phyloP scores from a whole-genome alignment of 2,113 vertebrate species.

The Centropristis striata region DNA sequence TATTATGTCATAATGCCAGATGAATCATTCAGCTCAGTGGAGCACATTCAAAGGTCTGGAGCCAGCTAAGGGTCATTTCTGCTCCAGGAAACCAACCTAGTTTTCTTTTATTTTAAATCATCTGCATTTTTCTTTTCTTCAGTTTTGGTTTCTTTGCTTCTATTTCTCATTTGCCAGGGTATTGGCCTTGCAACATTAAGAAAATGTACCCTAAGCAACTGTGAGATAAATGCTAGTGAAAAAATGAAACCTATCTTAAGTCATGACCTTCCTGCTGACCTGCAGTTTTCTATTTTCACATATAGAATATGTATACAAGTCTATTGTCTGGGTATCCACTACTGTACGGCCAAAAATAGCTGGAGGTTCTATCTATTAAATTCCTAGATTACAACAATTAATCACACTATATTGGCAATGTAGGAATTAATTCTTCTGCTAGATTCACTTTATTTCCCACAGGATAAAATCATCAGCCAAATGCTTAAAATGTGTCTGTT shows the following conservation, averaged over 20 bases:
- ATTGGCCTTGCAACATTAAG: neutral
- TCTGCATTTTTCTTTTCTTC: neutral
- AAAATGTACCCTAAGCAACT: neutral
- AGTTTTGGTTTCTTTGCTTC: neutral
- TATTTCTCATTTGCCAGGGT: neutral
- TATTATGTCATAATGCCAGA: too few relatives aligned
- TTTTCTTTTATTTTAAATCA: neutral
- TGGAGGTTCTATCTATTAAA: neutral
- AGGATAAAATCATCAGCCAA: neutral
- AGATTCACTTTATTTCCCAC: neutral
- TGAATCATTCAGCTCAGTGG: too few relatives aligned
- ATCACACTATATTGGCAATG: neutral
- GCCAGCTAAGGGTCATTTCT: neutral
- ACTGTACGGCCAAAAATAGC: neutral
- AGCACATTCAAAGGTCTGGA: too few relatives aligned
- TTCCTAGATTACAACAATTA: neutral
- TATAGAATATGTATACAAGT: neutral
- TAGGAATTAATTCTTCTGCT: neutral
- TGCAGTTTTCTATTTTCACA: neutral
- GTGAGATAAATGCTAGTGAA: neutral
- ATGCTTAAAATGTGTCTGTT: constrained; percentile 21
- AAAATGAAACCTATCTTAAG: neutral
- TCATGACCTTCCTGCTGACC: neutral
- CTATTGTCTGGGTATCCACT: neutral
- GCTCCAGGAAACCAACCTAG: neutral